Percentiles rank a stretch among this genome's conserved stretches.
Evolutionary conservation across 2,888 invertebrate genomes (phyloP).

Genomic region (Schizaphis graminum): DNA sequence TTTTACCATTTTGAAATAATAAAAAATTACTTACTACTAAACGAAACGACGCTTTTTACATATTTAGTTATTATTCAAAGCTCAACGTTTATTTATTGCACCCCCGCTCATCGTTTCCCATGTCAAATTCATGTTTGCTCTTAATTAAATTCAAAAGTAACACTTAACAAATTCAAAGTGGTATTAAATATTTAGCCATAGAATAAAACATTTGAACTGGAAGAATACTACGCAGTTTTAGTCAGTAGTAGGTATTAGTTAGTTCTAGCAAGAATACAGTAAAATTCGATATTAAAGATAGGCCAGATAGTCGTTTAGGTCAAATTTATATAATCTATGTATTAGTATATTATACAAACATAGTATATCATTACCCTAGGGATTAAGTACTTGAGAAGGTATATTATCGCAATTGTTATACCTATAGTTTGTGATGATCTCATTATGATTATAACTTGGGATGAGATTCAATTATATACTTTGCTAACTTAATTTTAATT

Average conservation of each 20-base stretch:
- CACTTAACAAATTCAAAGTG: neutral
- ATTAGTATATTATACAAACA: neutral
- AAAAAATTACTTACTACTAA: conserved; percentile 19
- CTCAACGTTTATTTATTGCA: neutral
- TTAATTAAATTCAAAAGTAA: conserved; percentile 38
- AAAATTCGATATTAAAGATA: neutral
- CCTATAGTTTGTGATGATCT: neutral
- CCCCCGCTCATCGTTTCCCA: neutral
- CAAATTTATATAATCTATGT: neutral
- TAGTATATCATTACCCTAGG: neutral
- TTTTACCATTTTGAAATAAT: conserved; percentile 17
- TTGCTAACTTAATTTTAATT: neutral
- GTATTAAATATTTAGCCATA: neutral
- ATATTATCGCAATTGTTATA: neutral
- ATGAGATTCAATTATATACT: conserved; percentile 1
- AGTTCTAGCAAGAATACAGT: neutral
- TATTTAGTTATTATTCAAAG: neutral
- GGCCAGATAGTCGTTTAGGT: conserved; percentile 14
- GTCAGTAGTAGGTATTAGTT: neutral
- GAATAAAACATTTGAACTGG: neutral
- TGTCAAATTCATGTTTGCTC: conserved; percentile 16
- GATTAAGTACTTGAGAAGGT: conserved; percentile 24
- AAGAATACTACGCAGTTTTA: neutral
- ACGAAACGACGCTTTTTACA: conserved; percentile 6
- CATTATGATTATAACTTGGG: neutral